Conservation (phyloP, 2,888 invertebrate species). For the Watsonalla binaria region DNA sequence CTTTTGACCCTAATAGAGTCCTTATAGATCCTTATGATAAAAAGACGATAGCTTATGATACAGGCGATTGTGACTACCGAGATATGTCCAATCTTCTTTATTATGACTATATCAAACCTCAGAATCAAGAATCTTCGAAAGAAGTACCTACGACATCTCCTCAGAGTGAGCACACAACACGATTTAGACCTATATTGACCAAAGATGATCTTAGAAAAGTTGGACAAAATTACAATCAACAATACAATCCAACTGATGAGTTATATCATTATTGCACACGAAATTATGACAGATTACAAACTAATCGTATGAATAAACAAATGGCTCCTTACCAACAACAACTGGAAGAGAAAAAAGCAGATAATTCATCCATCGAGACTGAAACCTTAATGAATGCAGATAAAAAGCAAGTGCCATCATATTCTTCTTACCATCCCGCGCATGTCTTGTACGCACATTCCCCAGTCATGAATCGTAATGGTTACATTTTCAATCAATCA, state of each 20-base stretch:
- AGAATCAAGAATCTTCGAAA: neutral
- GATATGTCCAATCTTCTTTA: neutral
- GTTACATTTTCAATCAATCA: neutral
- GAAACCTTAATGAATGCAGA: neutral
- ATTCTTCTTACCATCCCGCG: neutral
- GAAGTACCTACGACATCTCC: neutral
- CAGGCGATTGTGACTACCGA: slow-evolving; percentile 7
- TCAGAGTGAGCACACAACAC: neutral
- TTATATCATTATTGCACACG: neutral
- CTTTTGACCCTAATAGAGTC: slow-evolving; percentile 5
- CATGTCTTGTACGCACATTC: neutral
- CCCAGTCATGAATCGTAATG: neutral
- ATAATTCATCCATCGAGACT: neutral
- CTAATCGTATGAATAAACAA: too few relatives aligned
- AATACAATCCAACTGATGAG: neutral
- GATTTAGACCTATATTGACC: neutral
- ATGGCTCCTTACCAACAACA: too few relatives aligned
- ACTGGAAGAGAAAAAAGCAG: too few relatives aligned
- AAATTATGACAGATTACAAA: neutral
- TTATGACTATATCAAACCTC: slow-evolving; percentile 1
- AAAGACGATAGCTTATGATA: slow-evolving; percentile 10
- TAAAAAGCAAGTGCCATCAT: too few relatives aligned
- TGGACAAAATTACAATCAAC: neutral
- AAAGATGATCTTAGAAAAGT: neutral
- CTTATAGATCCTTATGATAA: slow-evolving; percentile 21